phyloP scores from a whole-genome alignment of 2,113 vertebrate species.

The Phaethornis superciliosus region DNA sequence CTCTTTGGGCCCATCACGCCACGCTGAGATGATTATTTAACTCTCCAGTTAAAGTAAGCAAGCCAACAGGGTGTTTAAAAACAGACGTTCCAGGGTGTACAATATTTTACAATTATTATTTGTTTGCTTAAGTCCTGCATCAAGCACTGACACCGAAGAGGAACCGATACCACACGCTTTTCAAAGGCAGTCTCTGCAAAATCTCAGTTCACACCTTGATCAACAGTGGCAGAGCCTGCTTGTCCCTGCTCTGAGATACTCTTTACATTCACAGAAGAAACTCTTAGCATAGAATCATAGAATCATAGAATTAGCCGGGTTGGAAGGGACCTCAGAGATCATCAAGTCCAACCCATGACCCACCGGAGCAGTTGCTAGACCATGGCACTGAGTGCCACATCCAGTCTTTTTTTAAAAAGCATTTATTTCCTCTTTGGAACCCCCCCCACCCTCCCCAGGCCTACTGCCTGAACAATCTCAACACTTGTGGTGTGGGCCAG shows the following conservation, averaged over 20 bases:
- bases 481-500: not conserved
- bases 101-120: conserved; percentile 57
- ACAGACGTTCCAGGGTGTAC: conserved; percentile 36
- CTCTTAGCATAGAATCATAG: not conserved
- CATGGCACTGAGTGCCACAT: too few species aligned
- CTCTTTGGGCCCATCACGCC: conserved; percentile 64
- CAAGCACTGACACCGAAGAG: not conserved
- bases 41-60: conserved; percentile 57
- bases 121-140: conserved; percentile 41
- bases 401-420: too few species aligned
- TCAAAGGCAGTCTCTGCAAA: not conserved
- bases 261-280: not conserved
- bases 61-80: conserved; percentile 57
- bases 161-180: not conserved
- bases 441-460: not conserved
- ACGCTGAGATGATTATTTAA: conserved; percentile 67
- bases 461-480: not conserved
- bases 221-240: not conserved
- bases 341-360: too few species aligned
- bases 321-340: too few species aligned
- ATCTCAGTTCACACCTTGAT: not conserved
- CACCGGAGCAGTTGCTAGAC: too few species aligned
- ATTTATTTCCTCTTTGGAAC: not conserved
- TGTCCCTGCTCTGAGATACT: not conserved
- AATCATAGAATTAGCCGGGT: too few species aligned